Base-by-base conservation (phyloP, 92 coral and sea anemone species). In the Anthopleura xanthogrammica region DNA sequence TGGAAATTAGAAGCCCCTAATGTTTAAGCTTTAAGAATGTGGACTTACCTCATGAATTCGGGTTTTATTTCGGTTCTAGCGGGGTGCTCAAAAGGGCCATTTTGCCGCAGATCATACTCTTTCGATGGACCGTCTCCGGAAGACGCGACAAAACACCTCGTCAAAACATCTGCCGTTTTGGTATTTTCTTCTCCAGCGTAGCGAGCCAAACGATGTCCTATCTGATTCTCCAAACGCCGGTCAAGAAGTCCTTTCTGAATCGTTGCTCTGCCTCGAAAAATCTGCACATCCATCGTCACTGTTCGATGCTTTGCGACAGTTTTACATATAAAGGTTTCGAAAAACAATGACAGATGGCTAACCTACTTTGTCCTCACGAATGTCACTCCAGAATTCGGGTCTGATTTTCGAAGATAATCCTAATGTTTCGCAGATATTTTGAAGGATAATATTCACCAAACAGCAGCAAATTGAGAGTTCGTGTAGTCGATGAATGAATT, bases 41-140 rank as follows among this genome's bases (percentile, higher is more conserved):
- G 6, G 3, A 17, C 92, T 36, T 75, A 89, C 92, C 92, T 89
- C 36, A 89, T 89, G 78, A 82, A 89, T 40, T 79, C 83, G 12
- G 92, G 92, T 19, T 85, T 81, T 11, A 64, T 84, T 72, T 75
- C 91, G 78, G 42, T 70, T 78, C 55, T 50, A 80, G 20, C 80
- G 77, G 20, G 85, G 16, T 83, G 72, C 8, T 88, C 91, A 3
- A 62, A 40, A 16, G 65, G 54, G 74, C 77, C 73, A 65, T 72
- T 75, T 73, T 82, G 87, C 40, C 77, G 42, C 13, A 77, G 40
- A 41, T 82, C 89, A 70, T 86, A 29, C 23, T 89, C 92, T 82
- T 83, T 89, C 77, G 72, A 24, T 46, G 79, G 52, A 20, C 82
- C 72, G 39, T 56, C 79, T 40, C 81, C 79, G 70, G 92, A 79